Percentiles rank a stretch among this genome's conserved stretches.
These are phyloP conservation scores for Montipora cactus DNA, from an alignment of 64 coral and sea anemone genomes.

Conservation along the genomic window DNA sequence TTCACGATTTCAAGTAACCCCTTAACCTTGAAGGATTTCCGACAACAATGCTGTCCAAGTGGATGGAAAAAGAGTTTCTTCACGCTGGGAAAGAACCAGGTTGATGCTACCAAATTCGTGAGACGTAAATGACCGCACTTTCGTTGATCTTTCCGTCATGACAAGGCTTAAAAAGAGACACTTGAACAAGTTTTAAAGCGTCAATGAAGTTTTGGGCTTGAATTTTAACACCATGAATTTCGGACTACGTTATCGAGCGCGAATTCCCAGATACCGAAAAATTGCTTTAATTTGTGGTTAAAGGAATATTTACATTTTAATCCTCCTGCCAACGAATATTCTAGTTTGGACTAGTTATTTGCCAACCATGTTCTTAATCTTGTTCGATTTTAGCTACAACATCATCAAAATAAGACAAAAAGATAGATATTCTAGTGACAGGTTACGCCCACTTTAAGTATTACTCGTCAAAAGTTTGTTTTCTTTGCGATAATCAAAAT, in stretches of 20 bases:
- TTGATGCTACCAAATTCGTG: neutral
- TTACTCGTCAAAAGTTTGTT: neutral
- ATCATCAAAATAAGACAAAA: too few species aligned
- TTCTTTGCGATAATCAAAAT: neutral
- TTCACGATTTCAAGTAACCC: neutral
- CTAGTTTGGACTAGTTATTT: neutral
- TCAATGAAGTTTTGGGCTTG: neutral
- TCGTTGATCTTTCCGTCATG: neutral
- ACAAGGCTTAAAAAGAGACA: neutral
- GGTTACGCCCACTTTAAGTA: neutral
- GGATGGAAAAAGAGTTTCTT: neutral
- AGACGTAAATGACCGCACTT: neutral
- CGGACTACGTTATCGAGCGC: neutral
- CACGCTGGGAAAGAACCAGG: slow-evolving; percentile 21
- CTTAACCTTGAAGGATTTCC: neutral
- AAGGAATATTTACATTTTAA: neutral
- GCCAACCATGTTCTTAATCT: neutral
- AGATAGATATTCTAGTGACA: neutral
- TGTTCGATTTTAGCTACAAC: neutral
- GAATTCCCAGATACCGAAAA: neutral
- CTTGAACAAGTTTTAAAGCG: neutral
- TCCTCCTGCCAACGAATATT: neutral
- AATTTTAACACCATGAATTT: neutral
- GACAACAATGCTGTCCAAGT: neutral
- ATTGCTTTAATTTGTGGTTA: slow-evolving; percentile 38